These are phyloP conservation scores for Carlito syrichta DNA, from an alignment of 2,113 vertebrate species.

Conservation along the genomic window DNA sequence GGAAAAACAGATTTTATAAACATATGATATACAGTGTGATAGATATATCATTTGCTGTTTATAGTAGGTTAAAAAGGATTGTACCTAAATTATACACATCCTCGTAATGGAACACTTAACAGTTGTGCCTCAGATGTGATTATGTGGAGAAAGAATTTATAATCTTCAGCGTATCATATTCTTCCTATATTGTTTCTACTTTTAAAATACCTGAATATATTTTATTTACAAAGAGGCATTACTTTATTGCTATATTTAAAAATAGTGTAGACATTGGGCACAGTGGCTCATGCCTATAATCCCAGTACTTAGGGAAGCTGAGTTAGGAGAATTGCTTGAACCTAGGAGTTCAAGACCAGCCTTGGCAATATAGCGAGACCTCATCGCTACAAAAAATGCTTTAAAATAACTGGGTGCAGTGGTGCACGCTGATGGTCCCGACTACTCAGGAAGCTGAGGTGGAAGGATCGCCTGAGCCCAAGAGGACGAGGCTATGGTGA, in stretches of 20 bases:
- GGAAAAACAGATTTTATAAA: neutral
- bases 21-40: neutral
- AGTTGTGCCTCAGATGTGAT: neutral
- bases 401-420: too few relatives aligned
- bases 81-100: neutral
- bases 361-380: too few relatives aligned
- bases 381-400: too few relatives aligned
- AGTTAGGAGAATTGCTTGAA: too few relatives aligned
- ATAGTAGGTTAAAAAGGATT: neutral
- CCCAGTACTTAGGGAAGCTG: neutral
- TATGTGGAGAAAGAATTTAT: neutral
- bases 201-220: slow-evolving; percentile 12
- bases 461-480: too few relatives aligned
- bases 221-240: neutral
- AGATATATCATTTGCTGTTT: neutral
- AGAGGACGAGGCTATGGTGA: too few relatives aligned
- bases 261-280: neutral
- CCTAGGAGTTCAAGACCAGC: too few relatives aligned
- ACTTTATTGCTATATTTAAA: neutral
- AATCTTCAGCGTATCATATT: neutral
- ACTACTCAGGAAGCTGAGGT: too few relatives aligned
- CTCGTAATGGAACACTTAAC: neutral
- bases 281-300: neutral
- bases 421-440: too few relatives aligned
- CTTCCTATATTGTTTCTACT: neutral